Percentiles rank a stretch among this genome's conserved stretches.
These are phyloP conservation scores for Pelochelys cantorii DNA, from an alignment of 2,797 vertebrate genomes.

Conservation along the genomic window DNA sequence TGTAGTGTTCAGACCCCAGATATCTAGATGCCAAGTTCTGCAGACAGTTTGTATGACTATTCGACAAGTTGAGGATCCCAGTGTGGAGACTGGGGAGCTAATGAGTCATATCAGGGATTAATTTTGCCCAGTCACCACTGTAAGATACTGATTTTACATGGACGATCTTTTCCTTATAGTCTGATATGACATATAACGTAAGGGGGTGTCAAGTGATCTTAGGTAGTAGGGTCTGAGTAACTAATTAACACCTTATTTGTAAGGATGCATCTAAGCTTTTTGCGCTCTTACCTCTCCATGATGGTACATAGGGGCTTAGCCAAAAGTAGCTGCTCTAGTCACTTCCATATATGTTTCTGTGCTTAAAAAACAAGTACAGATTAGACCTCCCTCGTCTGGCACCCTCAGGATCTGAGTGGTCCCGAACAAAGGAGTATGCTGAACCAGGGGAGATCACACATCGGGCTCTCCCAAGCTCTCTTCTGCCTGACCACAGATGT, in stretches of 20 bases:
- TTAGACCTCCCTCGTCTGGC: too few relatives aligned
- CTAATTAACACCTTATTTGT: neutral
- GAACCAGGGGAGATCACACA: too few relatives aligned
- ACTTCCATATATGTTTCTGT: rapidly evolving
- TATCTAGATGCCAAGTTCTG: rapidly evolving
- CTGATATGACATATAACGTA: too few relatives aligned
- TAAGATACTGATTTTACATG: neutral
- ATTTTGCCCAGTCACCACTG: neutral
- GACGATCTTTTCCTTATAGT: neutral
- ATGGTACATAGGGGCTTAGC: neutral
- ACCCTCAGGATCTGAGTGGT: too few relatives aligned
- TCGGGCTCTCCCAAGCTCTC: too few relatives aligned
- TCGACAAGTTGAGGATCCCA: neutral
- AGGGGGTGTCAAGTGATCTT: neutral
- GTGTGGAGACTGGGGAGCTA: neutral
- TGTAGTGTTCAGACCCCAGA: neutral
- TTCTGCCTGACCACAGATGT: too few relatives aligned
- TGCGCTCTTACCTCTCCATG: neutral
- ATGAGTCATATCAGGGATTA: neutral
- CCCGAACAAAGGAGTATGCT: too few relatives aligned
- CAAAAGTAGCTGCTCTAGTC: neutral
- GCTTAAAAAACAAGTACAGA: neutral
- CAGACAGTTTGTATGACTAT: neutral
- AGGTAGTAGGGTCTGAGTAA: neutral
- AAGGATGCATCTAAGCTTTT: neutral